Evolutionary conservation across 2,888 invertebrate genomes (phyloP).

Genomic region (Acanthoscelides obtectus): DNA sequence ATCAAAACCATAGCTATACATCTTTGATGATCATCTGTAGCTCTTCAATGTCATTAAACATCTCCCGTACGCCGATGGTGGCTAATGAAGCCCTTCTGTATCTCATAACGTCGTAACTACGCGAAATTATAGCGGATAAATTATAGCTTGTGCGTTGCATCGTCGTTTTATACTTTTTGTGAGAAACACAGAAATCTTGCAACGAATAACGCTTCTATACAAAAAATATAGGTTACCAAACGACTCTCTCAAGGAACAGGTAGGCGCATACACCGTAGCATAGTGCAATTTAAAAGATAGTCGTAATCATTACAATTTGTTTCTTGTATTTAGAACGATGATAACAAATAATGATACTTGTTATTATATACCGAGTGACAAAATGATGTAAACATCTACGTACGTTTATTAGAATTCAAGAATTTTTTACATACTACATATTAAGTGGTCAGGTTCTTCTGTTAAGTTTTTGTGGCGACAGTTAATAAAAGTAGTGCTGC

Average conservation of each 20-base stretch:
- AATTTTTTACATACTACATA: too few species aligned
- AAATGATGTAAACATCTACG: too few species aligned
- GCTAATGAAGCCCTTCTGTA: constrained; percentile 14
- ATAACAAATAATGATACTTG: background rate
- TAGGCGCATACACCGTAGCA: background rate
- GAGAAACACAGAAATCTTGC: constrained; percentile 7
- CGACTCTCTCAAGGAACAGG: background rate
- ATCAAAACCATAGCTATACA: too few species aligned
- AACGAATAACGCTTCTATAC: background rate
- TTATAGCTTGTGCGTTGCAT: constrained; percentile 8
- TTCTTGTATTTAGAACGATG: background rate
- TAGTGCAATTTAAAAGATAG: background rate
- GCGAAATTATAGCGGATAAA: constrained; percentile 8
- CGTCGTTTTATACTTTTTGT: constrained; percentile 10
- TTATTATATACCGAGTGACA: too few species aligned
- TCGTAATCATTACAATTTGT: background rate
- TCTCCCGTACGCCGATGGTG: background rate
- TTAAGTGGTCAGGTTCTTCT: too few species aligned
- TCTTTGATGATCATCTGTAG: background rate
- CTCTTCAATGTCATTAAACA: background rate
- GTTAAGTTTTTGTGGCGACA: too few species aligned
- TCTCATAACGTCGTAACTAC: constrained; percentile 3
- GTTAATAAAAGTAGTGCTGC: too few species aligned
- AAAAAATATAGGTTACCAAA: background rate
- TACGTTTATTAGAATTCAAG: too few species aligned